Base-by-base conservation (phyloP, 1,140 invertebrate genomes). In the Zophobas atratus region DNA sequence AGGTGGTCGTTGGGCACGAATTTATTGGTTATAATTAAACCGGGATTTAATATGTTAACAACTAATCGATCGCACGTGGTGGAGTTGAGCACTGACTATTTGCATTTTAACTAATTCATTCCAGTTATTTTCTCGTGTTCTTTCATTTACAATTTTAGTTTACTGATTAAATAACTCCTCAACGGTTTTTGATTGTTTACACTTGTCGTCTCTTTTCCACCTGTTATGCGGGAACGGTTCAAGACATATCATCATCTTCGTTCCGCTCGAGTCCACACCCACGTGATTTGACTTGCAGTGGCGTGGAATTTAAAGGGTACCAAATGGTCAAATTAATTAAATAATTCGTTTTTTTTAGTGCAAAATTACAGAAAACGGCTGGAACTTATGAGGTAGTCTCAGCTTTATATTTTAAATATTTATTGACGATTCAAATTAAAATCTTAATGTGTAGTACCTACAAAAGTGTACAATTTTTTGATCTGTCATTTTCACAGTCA, bases 171-270 rank as follows among this genome's bases (percentile, higher is more conserved):
- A 20, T 20, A 20, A 20, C 20, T 20, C 20, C 20, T 67, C 39
- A 67, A 67, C 60, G 60, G 60, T 67, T 67, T 67, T 67, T 67
- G 39, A 33, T 67, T 67, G 60, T 67, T 67, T 67, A 67, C 60
- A 67, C 60, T 67, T 67, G 60, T 67, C 60, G 60, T 67, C 60
- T 67, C 43, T 67, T 5, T 67, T 67, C n/a, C 60, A 67, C 60
- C 35, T 67, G 60, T 67, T 43, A 20, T 20, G 20, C 20, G 20
- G 20, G 20, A 20, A 20, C 20, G 20, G 20, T 39, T 34, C 56
- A 43, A 43, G n/a, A 67, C 38, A 67, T 67, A 20, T 38, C n/a
- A 41, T 32, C 39, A 39, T 67, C 60, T 41, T 67, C 20, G 39
- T 43, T 6, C 1, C 32, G 60, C n/a, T 38, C 6, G 5, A 20